These are phyloP conservation scores for Dryobotodes eremita DNA, from an alignment of 2,888 invertebrate genomes.

Conservation along the genomic window DNA sequence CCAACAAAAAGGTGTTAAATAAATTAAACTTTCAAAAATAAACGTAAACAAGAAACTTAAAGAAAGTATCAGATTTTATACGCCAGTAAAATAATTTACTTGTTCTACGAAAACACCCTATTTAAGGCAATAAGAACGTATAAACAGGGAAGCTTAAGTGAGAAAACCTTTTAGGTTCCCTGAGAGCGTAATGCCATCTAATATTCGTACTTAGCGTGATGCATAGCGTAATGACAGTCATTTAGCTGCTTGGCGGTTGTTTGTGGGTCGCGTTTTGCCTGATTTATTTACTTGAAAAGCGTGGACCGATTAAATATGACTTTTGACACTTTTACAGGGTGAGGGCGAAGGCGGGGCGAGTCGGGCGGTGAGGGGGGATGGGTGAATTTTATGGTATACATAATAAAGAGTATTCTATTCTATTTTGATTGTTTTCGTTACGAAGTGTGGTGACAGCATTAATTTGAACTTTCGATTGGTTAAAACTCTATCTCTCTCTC, in stretches of 20 bases:
- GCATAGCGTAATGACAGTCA: constrained; percentile 29
- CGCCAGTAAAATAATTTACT: constrained; percentile 3
- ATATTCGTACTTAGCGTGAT: constrained; percentile 43
- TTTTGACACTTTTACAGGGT: neutral
- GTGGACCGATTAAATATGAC: neutral
- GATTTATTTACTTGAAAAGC: neutral
- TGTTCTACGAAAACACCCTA: constrained; percentile 8
- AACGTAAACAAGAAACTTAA: neutral
- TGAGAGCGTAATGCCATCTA: constrained; percentile 31
- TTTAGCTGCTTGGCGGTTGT: constrained; percentile 26
- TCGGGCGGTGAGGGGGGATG: too few species aligned
- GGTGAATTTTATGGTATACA: too few species aligned
- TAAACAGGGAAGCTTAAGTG: constrained; percentile 32
- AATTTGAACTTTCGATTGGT: neutral
- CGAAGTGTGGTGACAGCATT: neutral
- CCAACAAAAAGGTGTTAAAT: neutral
- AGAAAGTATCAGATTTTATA: neutral
- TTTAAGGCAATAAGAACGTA: constrained; percentile 23
- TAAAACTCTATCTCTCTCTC: neutral
- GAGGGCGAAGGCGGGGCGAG: too few species aligned
- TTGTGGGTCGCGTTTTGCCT: neutral
- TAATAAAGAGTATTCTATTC: too few species aligned
- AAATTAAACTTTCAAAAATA: neutral
- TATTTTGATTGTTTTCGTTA: neutral
- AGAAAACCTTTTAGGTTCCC: constrained; percentile 46